Evolutionary conservation across 2,888 invertebrate species (phyloP).

Genomic region (Trissolcus japonicus): DNA sequence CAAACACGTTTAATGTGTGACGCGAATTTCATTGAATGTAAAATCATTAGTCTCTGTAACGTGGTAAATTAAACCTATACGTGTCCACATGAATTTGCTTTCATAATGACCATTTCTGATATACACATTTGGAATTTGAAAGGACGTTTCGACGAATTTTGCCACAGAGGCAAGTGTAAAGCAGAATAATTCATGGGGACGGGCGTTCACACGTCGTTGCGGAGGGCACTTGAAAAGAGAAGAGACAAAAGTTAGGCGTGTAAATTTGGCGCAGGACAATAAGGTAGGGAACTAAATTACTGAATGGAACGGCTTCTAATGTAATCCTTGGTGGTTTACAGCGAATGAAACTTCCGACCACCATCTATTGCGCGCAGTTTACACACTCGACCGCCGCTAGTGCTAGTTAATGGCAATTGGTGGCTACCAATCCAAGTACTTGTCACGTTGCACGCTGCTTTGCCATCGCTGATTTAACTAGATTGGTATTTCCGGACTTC

Average conservation of each 20-base stretch:
- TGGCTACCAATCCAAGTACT: constrained; percentile 41
- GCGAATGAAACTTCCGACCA: constrained; percentile 36
- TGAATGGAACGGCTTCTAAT: constrained; percentile 26
- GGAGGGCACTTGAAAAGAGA: neutral
- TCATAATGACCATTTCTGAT: no score
- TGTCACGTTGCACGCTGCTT: constrained; percentile 34
- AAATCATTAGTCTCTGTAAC: neutral
- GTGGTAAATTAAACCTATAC: no score
- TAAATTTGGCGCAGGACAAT: constrained; percentile 12
- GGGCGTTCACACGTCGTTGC: neutral
- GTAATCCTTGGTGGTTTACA: constrained; percentile 48
- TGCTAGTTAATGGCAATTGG: constrained; percentile 43
- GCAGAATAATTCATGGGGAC: neutral
- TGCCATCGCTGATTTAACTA: constrained; percentile 28
- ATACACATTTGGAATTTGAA: neutral
- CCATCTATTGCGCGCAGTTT: constrained; percentile 41
- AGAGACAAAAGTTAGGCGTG: constrained; percentile 3
- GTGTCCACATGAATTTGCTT: no score
- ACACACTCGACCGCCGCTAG: constrained; percentile 45
- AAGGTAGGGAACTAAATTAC: constrained; percentile 28
- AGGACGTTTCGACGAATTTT: neutral
- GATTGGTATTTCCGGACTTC: constrained; percentile 7
- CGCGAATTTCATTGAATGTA: neutral
- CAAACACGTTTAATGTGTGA: no score
- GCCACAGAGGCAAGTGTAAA: neutral